A percentile compares a stretch with the other conserved stretches of the same genome.
These are phyloP conservation scores for Eretmochelys imbricata DNA, from an alignment of 2,113 vertebrate species.

Conservation along the genomic window DNA sequence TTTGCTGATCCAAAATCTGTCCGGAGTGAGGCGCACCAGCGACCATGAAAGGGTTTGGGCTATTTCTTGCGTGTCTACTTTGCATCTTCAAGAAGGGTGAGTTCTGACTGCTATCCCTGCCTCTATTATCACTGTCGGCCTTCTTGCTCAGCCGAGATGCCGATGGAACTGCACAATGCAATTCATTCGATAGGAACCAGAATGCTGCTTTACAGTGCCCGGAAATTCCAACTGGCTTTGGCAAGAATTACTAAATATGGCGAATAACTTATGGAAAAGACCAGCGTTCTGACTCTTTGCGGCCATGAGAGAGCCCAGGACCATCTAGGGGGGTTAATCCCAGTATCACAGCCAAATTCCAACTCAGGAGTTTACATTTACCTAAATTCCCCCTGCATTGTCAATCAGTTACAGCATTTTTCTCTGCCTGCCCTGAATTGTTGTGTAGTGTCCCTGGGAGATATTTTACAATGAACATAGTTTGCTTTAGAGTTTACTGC, in stretches of 20 bases:
- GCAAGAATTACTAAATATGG: background rate
- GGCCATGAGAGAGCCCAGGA: background rate
- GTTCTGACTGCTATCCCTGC: background rate
- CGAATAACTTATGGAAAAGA: background rate
- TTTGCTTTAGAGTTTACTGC: background rate
- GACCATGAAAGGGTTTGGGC: constrained; percentile 5
- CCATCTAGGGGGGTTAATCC: background rate
- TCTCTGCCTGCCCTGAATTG: accelerated
- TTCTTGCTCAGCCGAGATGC: accelerated
- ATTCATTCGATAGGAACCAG: background rate
- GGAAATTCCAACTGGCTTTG: background rate
- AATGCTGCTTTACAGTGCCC: accelerated
- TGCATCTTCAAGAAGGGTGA: constrained; percentile 61
- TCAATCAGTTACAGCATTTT: background rate
- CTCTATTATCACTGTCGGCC: background rate
- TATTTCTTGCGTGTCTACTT: constrained; percentile 60
- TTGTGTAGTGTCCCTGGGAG: accelerated
- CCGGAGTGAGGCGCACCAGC: background rate
- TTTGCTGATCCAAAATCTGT: background rate
- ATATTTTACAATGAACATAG: background rate
- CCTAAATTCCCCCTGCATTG: background rate
- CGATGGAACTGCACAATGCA: background rate
- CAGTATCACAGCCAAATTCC: background rate
- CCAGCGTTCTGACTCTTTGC: background rate
- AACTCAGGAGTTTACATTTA: background rate